Conservation (phyloP, 2,113 vertebrate genomes). For the Garra rufa region DNA sequence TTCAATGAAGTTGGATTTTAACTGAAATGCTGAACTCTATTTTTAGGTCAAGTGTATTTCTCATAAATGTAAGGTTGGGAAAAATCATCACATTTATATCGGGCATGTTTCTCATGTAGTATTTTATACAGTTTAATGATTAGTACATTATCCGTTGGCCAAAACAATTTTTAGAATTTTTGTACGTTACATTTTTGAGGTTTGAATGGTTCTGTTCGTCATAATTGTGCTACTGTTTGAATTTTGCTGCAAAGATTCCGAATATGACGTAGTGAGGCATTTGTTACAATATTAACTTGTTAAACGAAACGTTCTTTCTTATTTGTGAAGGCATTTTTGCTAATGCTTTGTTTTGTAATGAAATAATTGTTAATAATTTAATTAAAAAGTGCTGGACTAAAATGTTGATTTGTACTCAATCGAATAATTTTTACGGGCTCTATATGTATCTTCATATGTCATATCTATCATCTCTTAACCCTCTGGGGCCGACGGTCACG, state of each 20-base stretch:
- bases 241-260: not conserved
- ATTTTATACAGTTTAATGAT: not conserved
- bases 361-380: not conserved
- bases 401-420: not conserved
- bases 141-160: not conserved
- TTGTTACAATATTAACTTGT: not conserved
- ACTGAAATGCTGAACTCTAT: not conserved
- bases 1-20: not conserved
- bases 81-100: not conserved
- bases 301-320: not conserved
- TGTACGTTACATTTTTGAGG: not conserved
- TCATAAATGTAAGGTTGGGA: not conserved
- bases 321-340: not conserved
- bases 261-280: not conserved
- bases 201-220: not conserved
- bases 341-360: not conserved
- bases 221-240: not conserved
- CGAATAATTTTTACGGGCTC: not conserved
- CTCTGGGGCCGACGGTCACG: no score
- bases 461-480: no score
- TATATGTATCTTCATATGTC: not conserved
- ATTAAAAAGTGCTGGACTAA: not conserved
- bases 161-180: not conserved
- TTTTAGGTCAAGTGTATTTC: not conserved
- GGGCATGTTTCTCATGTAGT: not conserved